Conservation (phyloP, 2,888 invertebrate genomes). For the Euzophera pinguis region DNA sequence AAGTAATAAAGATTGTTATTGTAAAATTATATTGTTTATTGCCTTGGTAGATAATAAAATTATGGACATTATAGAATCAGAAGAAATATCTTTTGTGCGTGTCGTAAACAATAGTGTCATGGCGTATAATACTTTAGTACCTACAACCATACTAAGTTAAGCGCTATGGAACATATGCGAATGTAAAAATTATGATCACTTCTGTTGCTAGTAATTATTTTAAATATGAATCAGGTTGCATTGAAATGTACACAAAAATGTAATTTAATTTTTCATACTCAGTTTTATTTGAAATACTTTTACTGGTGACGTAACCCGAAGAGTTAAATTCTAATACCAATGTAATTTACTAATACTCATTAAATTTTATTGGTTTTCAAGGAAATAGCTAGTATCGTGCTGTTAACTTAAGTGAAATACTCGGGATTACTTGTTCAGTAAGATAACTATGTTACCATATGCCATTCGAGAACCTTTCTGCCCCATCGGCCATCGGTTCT, state of each 20-base stretch:
- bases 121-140: neutral
- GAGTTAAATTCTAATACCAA: neutral
- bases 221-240: neutral
- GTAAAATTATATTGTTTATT: neutral
- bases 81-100: neutral
- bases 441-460: neutral
- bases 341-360: neutral
- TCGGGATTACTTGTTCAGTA: neutral
- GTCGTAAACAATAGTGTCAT: neutral
- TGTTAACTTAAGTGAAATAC: neutral
- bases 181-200: neutral
- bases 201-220: neutral
- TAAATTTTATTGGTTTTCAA: neutral
- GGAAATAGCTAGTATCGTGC: neutral
- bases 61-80: neutral
- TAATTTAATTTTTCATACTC: neutral
- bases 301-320: neutral
- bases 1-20: neutral
- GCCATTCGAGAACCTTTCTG: no score
- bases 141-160: neutral
- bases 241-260: neutral
- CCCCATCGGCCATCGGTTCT: no score
- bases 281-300: no score
- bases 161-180: neutral
- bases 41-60: neutral